phyloP scores from a whole-genome alignment of 2,797 vertebrate species.

The Phaenicophaeus curvirostris region DNA sequence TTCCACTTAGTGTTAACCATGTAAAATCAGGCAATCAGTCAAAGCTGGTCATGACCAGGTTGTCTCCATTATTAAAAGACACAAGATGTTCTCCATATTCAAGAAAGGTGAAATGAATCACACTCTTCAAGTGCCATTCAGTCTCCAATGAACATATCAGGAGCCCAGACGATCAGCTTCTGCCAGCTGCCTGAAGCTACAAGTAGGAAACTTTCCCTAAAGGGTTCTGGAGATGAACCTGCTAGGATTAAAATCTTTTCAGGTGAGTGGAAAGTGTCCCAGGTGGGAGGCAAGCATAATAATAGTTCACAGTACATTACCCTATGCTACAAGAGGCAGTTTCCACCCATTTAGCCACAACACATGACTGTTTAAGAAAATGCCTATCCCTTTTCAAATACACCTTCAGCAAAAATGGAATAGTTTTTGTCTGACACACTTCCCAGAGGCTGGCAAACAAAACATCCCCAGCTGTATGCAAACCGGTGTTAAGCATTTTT shows the following conservation, averaged over 20 bases:
- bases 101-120: not conserved
- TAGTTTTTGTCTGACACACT: not conserved
- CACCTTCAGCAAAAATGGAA: not conserved
- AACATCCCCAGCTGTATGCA: not conserved
- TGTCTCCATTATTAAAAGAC: not conserved
- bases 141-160: not conserved
- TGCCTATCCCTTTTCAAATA: not conserved
- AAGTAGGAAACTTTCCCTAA: not conserved
- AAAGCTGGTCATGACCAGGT: not conserved
- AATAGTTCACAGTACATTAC: no score
- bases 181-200: not conserved
- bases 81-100: not conserved
- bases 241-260: not conserved
- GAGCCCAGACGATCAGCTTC: not conserved
- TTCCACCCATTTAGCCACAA: not conserved
- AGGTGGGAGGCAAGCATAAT: not conserved
- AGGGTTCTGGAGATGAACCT: not conserved
- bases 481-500: not conserved
- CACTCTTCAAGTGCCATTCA: not conserved
- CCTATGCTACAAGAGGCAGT: not conserved
- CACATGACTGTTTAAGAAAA: not conserved
- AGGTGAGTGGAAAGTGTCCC: not conserved
- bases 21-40: not conserved
- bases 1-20: not conserved
- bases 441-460: not conserved